These are phyloP conservation scores for Aplodontia rufa DNA, from an alignment of 2,113 vertebrate species.

Conservation along the genomic window DNA sequence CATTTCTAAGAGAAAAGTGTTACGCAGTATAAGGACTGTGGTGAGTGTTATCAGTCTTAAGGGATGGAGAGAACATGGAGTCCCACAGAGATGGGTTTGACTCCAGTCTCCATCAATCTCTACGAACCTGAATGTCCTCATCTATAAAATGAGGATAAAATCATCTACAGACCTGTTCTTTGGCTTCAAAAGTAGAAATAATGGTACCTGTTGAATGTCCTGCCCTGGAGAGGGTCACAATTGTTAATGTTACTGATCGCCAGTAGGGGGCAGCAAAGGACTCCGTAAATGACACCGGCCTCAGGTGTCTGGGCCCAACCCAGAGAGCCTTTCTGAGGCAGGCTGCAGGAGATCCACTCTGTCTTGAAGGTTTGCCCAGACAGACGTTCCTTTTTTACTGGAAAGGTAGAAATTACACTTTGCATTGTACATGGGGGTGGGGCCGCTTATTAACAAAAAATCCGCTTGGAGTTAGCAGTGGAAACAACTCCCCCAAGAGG, in stretches of 20 bases:
- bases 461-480: not conserved
- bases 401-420: slow-evolving; percentile 10
- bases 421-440: not conserved
- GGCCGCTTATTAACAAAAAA: not conserved
- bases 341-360: not conserved
- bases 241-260: not conserved
- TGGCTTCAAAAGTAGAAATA: not conserved
- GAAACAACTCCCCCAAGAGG: not conserved
- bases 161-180: not conserved
- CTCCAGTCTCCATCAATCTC: not conserved
- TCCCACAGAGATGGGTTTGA: not conserved
- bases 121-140: not conserved
- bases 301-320: rapidly evolving
- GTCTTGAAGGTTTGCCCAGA: not conserved
- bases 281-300: not conserved
- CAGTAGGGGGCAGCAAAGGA: slow-evolving; percentile 75
- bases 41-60: not conserved
- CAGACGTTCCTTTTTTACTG: not conserved
- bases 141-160: not conserved
- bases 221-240: too few species aligned
- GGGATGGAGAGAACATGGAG: not conserved
- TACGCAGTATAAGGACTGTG: not conserved
- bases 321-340: not conserved
- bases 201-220: rapidly evolving
- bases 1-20: not conserved